Conservation (phyloP, 2,113 vertebrate genomes). For the Penelope pileata region DNA sequence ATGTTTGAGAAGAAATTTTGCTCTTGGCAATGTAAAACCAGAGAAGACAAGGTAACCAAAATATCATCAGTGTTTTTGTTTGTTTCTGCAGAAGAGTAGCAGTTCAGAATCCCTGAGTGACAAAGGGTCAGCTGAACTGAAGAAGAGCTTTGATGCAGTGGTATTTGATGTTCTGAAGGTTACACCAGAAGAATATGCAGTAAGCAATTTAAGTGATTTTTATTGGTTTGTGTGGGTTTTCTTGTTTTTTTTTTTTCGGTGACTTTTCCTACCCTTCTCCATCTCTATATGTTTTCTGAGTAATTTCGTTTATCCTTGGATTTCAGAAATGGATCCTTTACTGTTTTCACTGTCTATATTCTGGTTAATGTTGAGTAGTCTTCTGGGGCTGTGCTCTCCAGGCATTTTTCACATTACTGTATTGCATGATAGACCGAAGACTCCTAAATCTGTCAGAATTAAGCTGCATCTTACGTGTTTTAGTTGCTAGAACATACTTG, state of each 20-base stretch:
- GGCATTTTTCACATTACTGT: background rate
- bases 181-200: slow-evolving; percentile 98
- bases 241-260: background rate
- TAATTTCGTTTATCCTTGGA: accelerated
- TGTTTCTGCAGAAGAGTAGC: slow-evolving; percentile 89
- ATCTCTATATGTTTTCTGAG: background rate
- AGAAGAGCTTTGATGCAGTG: slow-evolving; percentile 98
- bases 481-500: background rate
- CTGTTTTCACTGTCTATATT: background rate
- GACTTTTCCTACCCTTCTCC: background rate
- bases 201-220: slow-evolving; percentile 73
- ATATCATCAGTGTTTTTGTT: slow-evolving; percentile 16
- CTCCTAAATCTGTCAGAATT: background rate
- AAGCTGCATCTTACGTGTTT: background rate
- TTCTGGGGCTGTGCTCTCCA: background rate
- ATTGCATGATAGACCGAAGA: background rate
- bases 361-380: background rate
- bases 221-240: background rate
- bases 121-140: slow-evolving; percentile 90
- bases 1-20: background rate
- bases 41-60: background rate
- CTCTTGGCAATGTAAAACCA: background rate
- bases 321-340: background rate
- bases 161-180: slow-evolving; percentile 98
- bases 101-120: slow-evolving; percentile 98